These are phyloP conservation scores for Autographa pulchrina DNA, from an alignment of 2,888 invertebrate species.

Conservation along the genomic window DNA sequence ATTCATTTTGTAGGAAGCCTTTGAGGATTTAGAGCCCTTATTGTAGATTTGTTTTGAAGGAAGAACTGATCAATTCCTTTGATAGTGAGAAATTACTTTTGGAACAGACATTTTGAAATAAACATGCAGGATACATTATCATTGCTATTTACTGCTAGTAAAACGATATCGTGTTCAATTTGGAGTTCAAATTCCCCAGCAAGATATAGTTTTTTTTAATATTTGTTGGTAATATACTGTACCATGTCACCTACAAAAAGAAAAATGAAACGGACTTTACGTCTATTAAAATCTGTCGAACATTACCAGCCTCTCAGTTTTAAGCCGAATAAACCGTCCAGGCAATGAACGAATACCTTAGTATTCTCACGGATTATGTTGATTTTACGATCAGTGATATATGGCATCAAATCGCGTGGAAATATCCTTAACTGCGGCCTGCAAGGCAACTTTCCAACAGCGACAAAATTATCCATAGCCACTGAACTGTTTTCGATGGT, in stretches of 20 bases:
- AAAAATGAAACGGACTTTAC: too few species aligned
- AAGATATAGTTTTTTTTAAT: too few species aligned
- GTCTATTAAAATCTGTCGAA: too few species aligned
- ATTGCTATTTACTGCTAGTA: too few species aligned
- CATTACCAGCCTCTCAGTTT: background rate
- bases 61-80: background rate
- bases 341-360: background rate
- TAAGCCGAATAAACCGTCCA: background rate
- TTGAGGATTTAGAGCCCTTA: conserved; percentile 17
- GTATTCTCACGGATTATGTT: background rate
- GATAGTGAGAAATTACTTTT: background rate
- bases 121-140: background rate
- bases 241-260: too few species aligned
- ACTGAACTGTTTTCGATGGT: conserved; percentile 29
- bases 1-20: conserved; percentile 54
- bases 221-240: too few species aligned
- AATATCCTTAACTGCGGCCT: conserved; percentile 20
- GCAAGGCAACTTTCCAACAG: conserved; percentile 44
- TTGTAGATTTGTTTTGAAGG: background rate
- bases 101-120: background rate
- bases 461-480: conserved; percentile 20
- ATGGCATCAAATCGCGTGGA: conserved; percentile 10
- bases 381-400: conserved; percentile 5
- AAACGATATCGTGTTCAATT: too few species aligned
- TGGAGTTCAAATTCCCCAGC: too few species aligned